Evolutionary conservation across 2,113 vertebrate species (phyloP).

Genomic region (Oreochromis tanganicae): DNA sequence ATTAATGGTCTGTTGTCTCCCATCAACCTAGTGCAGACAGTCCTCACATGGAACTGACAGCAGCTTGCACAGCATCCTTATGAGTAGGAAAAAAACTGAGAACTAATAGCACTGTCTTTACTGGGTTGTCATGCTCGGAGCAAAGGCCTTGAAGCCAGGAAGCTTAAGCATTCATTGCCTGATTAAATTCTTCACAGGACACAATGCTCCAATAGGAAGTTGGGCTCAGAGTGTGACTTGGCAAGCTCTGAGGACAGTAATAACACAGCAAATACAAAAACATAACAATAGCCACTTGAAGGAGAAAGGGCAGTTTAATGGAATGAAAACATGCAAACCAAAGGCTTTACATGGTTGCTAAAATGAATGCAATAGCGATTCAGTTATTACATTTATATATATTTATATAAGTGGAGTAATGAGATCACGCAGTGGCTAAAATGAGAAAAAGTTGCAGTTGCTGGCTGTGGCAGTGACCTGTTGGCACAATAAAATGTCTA

Average conservation of each 20-base stretch:
- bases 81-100: neutral
- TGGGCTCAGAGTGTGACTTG: neutral
- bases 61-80: neutral
- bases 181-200: conserved; percentile 4
- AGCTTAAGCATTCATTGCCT: conserved; percentile 9
- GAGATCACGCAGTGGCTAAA: neutral
- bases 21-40: neutral
- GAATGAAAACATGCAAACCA: neutral
- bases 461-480: neutral
- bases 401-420: neutral
- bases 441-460: neutral
- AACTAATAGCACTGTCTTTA: neutral
- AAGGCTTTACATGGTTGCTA: neutral
- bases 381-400: neutral
- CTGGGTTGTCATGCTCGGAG: neutral
- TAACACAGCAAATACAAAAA: neutral
- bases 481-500: neutral
- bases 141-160: neutral
- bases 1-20: conserved; percentile 14
- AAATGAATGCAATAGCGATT: neutral
- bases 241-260: neutral
- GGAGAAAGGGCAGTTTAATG: neutral
- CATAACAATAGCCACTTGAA: neutral
- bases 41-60: neutral
- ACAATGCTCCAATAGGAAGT: neutral